These are phyloP conservation scores for Pseudochirops cupreus DNA, from an alignment of 2,797 vertebrate genomes.

Conservation along the genomic window DNA sequence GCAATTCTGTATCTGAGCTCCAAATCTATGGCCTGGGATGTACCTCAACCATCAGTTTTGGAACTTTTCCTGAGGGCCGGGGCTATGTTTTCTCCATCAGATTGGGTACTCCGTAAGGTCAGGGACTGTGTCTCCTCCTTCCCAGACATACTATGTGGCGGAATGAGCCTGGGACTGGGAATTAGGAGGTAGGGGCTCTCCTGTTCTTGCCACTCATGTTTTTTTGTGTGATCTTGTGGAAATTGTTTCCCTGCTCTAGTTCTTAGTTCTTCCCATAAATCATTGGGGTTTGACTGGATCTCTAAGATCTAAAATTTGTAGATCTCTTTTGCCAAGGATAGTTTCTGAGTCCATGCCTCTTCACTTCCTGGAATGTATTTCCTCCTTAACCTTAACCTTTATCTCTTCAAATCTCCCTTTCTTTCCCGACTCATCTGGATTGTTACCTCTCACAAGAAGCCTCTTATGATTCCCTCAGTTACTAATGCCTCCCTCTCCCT, in stretches of 20 bases:
- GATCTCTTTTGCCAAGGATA: background rate
- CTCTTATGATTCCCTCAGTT: background rate
- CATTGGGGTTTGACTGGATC: background rate
- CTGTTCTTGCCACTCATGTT: background rate
- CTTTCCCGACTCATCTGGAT: background rate
- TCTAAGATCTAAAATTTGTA: background rate
- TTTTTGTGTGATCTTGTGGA: background rate
- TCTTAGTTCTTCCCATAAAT: background rate
- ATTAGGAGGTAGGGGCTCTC: background rate
- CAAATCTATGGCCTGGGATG: background rate
- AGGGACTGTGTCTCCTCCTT: background rate
- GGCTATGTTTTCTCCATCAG: background rate
- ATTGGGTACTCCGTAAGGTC: conserved; percentile 8
- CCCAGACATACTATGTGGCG: background rate
- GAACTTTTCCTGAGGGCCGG: conserved; percentile 1
- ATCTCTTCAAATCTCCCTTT: background rate
- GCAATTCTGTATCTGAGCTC: background rate
- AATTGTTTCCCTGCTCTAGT: background rate
- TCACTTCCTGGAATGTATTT: background rate
- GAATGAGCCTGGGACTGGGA: background rate
- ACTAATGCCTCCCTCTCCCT: background rate
- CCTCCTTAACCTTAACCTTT: background rate
- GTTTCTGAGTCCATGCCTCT: background rate
- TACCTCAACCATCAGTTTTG: background rate
- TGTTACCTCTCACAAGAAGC: background rate